These are phyloP conservation scores for Meriones psammophilus DNA, from an alignment of 2,797 vertebrate genomes.

Conservation along the genomic window DNA sequence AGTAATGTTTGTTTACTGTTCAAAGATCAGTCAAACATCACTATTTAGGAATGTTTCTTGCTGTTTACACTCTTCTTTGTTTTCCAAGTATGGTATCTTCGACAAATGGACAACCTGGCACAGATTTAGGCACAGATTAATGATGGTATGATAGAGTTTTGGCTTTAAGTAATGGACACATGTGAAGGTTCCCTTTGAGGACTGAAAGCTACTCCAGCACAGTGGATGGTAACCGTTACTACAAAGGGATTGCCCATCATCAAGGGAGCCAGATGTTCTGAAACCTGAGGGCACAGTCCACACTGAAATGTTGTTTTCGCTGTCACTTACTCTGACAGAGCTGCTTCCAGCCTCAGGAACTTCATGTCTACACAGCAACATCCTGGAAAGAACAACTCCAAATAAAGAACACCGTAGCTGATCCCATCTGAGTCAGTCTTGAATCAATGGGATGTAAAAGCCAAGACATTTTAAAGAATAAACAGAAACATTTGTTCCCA, in stretches of 20 bases:
- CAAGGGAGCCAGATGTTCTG: background rate
- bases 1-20: background rate
- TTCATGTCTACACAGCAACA: background rate
- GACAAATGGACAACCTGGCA: background rate
- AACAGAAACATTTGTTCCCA: background rate
- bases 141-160: background rate
- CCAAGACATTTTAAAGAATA: background rate
- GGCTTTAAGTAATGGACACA: background rate
- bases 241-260: no score
- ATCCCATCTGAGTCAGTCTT: background rate
- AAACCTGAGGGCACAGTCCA: background rate
- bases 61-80: background rate
- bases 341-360: fast-evolving
- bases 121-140: background rate
- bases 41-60: background rate
- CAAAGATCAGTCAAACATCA: background rate
- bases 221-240: background rate
- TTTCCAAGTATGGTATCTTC: background rate
- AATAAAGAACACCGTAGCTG: background rate
- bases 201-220: background rate
- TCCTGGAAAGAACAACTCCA: background rate
- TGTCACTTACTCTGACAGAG: background rate
- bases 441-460: constrained; percentile 28
- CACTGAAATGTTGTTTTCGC: background rate
- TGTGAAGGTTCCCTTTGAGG: background rate